Conservation (phyloP, 2,888 invertebrate genomes). For the Cerastis rubricosa region DNA sequence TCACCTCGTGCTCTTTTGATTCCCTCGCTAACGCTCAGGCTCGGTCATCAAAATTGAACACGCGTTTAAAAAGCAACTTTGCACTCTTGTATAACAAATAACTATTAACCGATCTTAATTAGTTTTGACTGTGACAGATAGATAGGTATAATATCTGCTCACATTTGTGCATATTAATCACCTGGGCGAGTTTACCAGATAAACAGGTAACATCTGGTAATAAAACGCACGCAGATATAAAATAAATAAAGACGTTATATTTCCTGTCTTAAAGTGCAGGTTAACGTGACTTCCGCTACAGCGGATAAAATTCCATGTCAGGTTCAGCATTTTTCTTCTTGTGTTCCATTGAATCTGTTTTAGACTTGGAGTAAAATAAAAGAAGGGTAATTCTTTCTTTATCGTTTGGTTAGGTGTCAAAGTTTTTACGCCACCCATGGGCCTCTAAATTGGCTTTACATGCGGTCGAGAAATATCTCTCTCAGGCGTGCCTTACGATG, state of each 20-base stretch:
- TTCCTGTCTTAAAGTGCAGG: slow-evolving; percentile 1
- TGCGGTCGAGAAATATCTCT: no score
- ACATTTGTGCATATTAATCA: background rate
- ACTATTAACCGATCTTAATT: no score
- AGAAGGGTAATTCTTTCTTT: background rate
- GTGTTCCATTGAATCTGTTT: background rate
- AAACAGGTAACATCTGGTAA: background rate
- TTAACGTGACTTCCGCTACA: background rate
- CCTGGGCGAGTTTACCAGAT: background rate
- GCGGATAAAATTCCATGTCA: background rate
- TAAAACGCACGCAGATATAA: slow-evolving; percentile 24
- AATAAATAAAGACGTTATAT: slow-evolving; percentile 20
- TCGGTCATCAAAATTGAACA: no score
- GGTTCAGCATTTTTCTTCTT: background rate
- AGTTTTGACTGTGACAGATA: no score
- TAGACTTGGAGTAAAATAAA: background rate
- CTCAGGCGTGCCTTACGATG: no score
- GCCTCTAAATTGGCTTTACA: no score
- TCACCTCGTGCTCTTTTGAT: no score
- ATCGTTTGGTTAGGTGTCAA: no score
- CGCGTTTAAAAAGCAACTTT: no score
- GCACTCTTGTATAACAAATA: no score
- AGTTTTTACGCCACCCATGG: no score
- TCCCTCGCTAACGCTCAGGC: no score
- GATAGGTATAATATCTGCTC: background rate